Percentiles rank a stretch among this genome's conserved stretches.
Evolutionary conservation across 1,140 invertebrate genomes (phyloP).

Genomic region (Myzus persicae): DNA sequence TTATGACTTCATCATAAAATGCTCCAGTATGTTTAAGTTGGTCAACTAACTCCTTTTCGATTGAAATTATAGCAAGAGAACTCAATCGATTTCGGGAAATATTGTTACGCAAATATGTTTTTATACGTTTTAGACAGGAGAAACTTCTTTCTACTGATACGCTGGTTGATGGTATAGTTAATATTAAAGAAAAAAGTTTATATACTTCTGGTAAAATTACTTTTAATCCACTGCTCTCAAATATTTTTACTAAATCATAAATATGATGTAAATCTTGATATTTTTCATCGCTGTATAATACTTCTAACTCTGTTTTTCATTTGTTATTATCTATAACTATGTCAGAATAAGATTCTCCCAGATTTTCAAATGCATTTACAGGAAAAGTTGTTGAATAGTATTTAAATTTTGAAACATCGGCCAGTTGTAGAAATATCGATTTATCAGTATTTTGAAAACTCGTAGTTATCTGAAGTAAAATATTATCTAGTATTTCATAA

Average conservation of each 20-base stretch:
- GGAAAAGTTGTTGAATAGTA: background rate
- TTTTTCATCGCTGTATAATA: background rate
- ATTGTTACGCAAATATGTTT: background rate
- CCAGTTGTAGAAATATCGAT: background rate
- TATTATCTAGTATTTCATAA: conserved; percentile 36
- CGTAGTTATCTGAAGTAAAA: background rate
- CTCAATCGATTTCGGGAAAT: background rate
- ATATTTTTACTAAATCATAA: background rate
- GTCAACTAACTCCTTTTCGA: background rate
- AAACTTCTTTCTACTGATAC: background rate
- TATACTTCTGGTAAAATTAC: background rate
- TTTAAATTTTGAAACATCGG: conserved; percentile 32
- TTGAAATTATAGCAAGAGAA: background rate
- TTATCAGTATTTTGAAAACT: background rate
- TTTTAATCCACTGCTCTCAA: background rate
- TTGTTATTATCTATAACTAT: conserved; percentile 4
- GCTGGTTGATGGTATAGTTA: background rate
- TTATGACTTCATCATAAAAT: conserved; percentile 11
- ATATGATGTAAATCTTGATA: background rate
- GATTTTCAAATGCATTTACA: background rate
- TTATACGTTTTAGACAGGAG: background rate
- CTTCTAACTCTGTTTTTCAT: background rate
- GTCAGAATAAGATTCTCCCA: background rate
- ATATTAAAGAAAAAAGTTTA: background rate
- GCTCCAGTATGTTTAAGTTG: background rate